Base-by-base conservation (phyloP, 2,888 invertebrate species). In the Sesamia inferens region DNA sequence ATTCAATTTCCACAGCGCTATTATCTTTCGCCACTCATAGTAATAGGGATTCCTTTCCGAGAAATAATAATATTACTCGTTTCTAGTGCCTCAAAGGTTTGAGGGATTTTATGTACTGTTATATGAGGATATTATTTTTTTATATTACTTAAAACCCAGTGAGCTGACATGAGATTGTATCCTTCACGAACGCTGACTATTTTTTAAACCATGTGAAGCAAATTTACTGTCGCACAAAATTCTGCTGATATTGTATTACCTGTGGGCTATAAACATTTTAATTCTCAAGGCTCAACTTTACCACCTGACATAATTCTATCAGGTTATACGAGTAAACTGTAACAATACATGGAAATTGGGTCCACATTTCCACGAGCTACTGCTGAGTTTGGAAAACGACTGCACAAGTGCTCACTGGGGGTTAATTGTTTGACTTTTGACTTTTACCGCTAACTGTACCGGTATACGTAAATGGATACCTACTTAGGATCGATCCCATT, bases 351-450 rank as follows among this genome's bases (percentile, higher is more conserved):
- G 84, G 73, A 82, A 88, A 89, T 89, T 86, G 85, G 85, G 88
- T 85, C 83, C 80, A 75, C 83, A 83, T 84, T 86, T 86, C 81
- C 82, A 84, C 85, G 84, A 81, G 85, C 87, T 79, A 83, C 84
- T 85, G 85, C 71, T 70, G 78, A 85, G 87, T 90, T 89, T 89
- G 85, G 92, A 92, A 92, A 92, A 90, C 88, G 89, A 85, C 81
- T 88, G 83, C 87, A 82, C 88, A 90, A 89, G 88, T 87, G 85
- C 87, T 87, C 88, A 81, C 88, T 83, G 83, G 89, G 90, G 92
- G 91, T 92, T 92, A 93, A 93, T 93, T 93, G 93, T 93, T 92
- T 92, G 92, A 92, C 91, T 93, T 93, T 90, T 89, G 91, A 92
- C 91, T 93, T 93, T 90, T 89, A 90, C 90, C 88, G 90, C 90